These are phyloP conservation scores for Hydriomena furcata DNA, from an alignment of 2,888 invertebrate genomes.

Conservation along the genomic window DNA sequence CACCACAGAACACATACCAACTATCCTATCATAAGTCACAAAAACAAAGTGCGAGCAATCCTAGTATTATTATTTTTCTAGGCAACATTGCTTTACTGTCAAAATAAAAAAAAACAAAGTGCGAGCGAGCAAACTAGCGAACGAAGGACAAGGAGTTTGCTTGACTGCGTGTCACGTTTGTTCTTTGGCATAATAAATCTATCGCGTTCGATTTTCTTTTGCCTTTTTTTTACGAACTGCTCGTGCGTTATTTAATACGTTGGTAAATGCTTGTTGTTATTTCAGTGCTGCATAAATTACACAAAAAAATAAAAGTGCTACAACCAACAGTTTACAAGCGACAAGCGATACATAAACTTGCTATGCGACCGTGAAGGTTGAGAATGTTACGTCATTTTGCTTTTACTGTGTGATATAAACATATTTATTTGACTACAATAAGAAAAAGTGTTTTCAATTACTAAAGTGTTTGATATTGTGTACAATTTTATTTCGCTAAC, in stretches of 20 bases:
- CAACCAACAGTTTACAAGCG: conserved; percentile 13
- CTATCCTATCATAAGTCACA: too few relatives aligned
- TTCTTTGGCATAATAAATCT: conserved; percentile 65
- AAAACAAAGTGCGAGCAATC: too few relatives aligned
- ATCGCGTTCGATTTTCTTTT: conserved; percentile 69
- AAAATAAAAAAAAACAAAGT: conserved; percentile 1
- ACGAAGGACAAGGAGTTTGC: conserved; percentile 51
- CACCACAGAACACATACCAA: too few relatives aligned
- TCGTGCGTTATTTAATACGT: conserved; percentile 30
- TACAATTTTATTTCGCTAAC: conserved; percentile 53
- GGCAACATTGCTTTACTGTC: not conserved
- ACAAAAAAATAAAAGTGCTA: conserved; percentile 15
- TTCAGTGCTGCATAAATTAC: conserved; percentile 42
- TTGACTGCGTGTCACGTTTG: conserved; percentile 83
- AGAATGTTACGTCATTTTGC: conserved; percentile 83
- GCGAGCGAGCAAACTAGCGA: conserved; percentile 9
- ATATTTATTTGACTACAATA: conserved; percentile 60
- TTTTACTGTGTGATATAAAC: conserved; percentile 74
- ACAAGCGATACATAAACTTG: conserved; percentile 51
- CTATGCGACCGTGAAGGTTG: conserved; percentile 83
- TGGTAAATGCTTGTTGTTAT: conserved; percentile 23
- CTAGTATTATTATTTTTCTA: not conserved
- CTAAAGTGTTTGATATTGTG: conserved; percentile 52
- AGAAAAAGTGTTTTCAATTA: conserved; percentile 58
- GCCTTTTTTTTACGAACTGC: conserved; percentile 34